Base-by-base conservation (phyloP, 2,888 invertebrate species). In the Lacanobia wlatinum region DNA sequence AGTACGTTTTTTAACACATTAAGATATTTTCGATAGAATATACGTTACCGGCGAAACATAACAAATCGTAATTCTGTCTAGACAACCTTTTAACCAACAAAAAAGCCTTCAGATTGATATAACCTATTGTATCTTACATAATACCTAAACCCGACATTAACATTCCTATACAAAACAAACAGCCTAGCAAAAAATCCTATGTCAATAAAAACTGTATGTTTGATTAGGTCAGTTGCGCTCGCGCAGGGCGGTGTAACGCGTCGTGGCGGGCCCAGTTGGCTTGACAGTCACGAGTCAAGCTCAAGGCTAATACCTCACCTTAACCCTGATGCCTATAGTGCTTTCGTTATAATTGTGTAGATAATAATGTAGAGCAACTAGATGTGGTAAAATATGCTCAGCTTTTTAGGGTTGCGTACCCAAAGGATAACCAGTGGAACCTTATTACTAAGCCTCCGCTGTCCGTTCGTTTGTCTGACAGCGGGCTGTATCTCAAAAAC, bases 261-360 rank as follows among this genome's bases (percentile, higher is more conserved):
- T 87, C 80, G 82, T 89, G 90, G 90, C 88, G 79, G 83, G 76
- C 88, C 85, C 81, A 87, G 87, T 88, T 81, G 76, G 78, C 86
- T 70, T 84, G 86, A 83, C 87, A 91, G 88, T 93, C 93, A 93
- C 93, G 91, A 94, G 93, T 94, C 94, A 95, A 95, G 94, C 94
- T 94, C 95, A 95, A 95, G 94, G 94, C 76, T 84, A 60, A 52
- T 0, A 43, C 52, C 65, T 79, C 62, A 89, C 91, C 91, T 92
- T 94, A 92, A 93, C 92, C 94, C 90, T 92, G 89, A 73, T 78
- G 84, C 78, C 83, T 73, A 87, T 83, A 64, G 43, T 84, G 84
- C 86, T 85, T 84, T 87, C 73, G 81, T 84, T 87, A 86, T 74
- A 83, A 87, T 86, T 66, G 80, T 66, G 48, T 58, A 9, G 48